Percentiles rank a stretch among this genome's conserved stretches.
phyloP scores from a whole-genome alignment of 2,888 invertebrate species.

The Melikaiella ostensackeni region DNA sequence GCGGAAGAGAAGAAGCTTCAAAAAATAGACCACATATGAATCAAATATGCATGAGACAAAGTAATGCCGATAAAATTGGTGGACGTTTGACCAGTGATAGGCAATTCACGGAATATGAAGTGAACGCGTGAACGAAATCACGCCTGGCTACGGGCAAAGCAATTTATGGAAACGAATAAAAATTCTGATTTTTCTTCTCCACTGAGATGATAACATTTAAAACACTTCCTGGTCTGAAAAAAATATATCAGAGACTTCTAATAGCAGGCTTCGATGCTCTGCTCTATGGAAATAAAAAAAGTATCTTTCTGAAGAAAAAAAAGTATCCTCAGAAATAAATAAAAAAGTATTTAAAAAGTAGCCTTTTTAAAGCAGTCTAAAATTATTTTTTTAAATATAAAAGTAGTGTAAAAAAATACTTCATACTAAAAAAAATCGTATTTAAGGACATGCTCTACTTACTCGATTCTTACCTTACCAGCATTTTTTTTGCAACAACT shows the following conservation, averaged over 20 bases:
- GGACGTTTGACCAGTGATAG: background rate
- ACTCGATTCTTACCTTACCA: no score
- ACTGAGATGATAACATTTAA: background rate
- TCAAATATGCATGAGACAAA: conserved; percentile 22
- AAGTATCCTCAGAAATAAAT: no score
- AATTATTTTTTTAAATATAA: no score
- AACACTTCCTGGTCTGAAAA: background rate
- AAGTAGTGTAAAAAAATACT: no score
- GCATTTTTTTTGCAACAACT: no score
- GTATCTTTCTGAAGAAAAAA: no score
- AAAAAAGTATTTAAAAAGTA: no score
- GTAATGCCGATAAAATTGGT: conserved; percentile 3
- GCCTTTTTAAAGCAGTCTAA: no score
- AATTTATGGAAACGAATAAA: conserved; percentile 3
- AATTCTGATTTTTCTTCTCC: background rate
- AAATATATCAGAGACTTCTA: background rate
- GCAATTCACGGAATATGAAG: background rate
- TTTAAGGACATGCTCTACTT: no score
- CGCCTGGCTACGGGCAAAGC: background rate
- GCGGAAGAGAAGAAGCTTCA: background rate
- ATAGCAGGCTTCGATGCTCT: no score
- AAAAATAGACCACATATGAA: background rate
- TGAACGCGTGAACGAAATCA: conserved; percentile 4
- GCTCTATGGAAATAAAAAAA: no score
- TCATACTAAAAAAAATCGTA: no score